phyloP scores from a whole-genome alignment of 1,140 invertebrate species.

The Ips nitidus region DNA sequence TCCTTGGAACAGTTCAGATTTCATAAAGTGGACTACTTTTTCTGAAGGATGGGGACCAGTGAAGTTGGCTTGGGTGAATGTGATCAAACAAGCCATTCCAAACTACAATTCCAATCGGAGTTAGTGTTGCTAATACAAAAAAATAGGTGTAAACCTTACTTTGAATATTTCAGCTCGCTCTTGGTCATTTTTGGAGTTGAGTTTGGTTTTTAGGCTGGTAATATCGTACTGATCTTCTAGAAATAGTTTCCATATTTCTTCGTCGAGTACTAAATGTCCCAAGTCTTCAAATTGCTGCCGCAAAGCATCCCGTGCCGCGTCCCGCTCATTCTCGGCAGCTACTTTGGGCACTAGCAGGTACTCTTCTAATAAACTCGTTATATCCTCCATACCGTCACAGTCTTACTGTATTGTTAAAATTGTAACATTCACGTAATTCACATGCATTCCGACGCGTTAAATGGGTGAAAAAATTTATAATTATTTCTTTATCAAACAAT shows the following conservation, averaged over 20 bases:
- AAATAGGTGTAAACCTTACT: conserved; percentile 1
- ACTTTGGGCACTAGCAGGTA: conserved; percentile 23
- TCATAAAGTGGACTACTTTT: conserved; percentile 53
- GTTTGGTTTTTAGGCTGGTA: conserved; percentile 20
- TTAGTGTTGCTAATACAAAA: background rate
- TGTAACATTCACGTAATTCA: no score
- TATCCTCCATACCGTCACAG: conserved; percentile 23
- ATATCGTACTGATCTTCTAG: conserved; percentile 35
- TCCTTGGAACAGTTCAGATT: conserved; percentile 50
- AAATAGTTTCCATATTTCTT: conserved; percentile 38
- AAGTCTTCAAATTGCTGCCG: conserved; percentile 23
- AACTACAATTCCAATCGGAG: conserved; percentile 36
- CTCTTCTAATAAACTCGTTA: conserved; percentile 20
- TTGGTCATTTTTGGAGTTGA: conserved; percentile 33
- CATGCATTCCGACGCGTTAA: no score
- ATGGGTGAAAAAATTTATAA: no score
- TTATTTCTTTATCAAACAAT: no score
- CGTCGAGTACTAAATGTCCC: conserved; percentile 21
- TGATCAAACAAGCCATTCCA: conserved; percentile 64
- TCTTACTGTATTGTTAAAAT: no score
- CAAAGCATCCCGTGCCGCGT: conserved; percentile 11
- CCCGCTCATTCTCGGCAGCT: conserved; percentile 22
- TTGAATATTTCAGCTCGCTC: conserved; percentile 36
- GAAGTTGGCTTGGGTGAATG: conserved; percentile 82
- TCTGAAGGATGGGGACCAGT: conserved; percentile 64